phyloP scores from a whole-genome alignment of 2,113 vertebrate species.

The Myotis davidii region DNA sequence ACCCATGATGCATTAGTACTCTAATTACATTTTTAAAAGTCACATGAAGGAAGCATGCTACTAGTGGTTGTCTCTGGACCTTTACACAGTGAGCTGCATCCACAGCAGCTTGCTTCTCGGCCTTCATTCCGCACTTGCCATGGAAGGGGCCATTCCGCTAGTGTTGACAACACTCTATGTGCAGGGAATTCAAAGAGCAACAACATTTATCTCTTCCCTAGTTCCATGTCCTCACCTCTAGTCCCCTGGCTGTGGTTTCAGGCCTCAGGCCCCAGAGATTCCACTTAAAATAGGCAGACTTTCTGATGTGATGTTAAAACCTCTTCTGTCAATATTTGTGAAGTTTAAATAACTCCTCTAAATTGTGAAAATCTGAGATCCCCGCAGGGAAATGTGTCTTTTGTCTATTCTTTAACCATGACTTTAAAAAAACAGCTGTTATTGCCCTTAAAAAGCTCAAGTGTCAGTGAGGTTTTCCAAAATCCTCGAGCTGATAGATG shows the following conservation, averaged over 20 bases:
- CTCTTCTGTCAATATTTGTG: background rate
- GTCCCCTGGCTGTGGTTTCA: background rate
- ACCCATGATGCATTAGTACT: background rate
- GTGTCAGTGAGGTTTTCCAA: background rate
- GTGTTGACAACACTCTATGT: background rate
- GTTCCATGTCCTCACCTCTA: background rate
- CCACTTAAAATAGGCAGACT: background rate
- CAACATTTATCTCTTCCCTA: background rate
- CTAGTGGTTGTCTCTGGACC: background rate
- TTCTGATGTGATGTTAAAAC: background rate
- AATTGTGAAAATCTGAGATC: background rate
- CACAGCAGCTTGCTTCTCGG: background rate
- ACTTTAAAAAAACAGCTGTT: background rate
- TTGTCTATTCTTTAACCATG: background rate
- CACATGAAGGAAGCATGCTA: background rate
- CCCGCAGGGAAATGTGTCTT: background rate
- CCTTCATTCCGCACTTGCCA: background rate
- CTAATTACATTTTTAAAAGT: background rate
- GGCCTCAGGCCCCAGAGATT: background rate
- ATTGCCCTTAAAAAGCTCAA: background rate
- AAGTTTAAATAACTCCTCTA: background rate
- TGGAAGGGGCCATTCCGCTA: fast-evolving
- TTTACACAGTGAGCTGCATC: background rate
- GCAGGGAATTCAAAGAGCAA: background rate
- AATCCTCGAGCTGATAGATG: background rate